Base-by-base conservation (phyloP, 1,140 invertebrate species). In the Drosophila sucinea region DNA sequence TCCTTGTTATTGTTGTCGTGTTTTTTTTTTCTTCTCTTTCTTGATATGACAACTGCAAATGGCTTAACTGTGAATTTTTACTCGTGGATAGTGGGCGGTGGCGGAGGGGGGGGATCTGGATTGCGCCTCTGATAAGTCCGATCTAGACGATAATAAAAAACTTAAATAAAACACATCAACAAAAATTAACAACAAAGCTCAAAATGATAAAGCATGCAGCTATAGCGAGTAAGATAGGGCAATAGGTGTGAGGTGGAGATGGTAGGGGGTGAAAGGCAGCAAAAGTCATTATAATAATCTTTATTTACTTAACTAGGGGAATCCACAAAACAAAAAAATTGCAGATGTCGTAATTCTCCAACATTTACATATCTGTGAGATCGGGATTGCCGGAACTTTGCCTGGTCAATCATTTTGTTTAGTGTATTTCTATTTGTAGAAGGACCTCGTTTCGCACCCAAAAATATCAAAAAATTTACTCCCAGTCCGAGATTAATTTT, bases 31-130 rank as follows among this genome's bases (percentile, higher is more conserved):
- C 30, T 44, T 40, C 47, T 25, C 2, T 27, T 23, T 55, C 38
- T 56, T 61, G 70, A 67, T 79, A 61, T 72, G 64, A 61, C 66
- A 66, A 73, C 44, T 51, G 44, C 23, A 51, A 27, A 51, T 51
- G 76, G 67, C 70, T 78, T 86, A 86, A 86, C 82, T 86, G 82
- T 86, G 82, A 87, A 86, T 87, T 86, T 55, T 61, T 61, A 32
- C 55, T 51, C 62, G 69, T 75, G 51, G 58, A 57, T 63, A 66
- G 38, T 41, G 44, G 27, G n/a, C 29, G n/a, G 23, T 27, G 1
- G 10, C 27, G 29, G 41, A 7, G n/a, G 4, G 32, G 32, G 57
- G 3, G 6, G 38, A 7, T 10, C 1, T 17, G 38, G 2, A 25
- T 7, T 72, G 56, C 81, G 38, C 5, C 57, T 38, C 23, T 56